Conservation (phyloP, 2,888 invertebrate species). For the Melieria crassipennis region DNA sequence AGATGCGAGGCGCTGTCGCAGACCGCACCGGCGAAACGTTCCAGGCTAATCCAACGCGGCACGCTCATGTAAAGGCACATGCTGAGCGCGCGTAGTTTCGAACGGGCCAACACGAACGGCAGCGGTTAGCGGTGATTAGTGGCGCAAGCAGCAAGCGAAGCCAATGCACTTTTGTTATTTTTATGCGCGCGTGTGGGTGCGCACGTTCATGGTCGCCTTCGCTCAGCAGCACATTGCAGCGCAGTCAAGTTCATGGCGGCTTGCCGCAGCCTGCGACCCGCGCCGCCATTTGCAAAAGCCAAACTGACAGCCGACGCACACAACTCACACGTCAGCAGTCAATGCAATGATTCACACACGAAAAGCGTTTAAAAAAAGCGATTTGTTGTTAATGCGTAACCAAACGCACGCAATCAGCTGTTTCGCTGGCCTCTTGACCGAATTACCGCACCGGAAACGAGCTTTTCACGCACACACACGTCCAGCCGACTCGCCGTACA, state of each 20-base stretch:
- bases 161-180: no score
- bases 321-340: no score
- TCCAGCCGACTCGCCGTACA: no score
- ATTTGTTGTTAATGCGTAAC: no score
- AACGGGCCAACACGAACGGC: not conserved
- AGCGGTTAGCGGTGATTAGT: not conserved
- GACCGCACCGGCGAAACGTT: slow-evolving; percentile 47
- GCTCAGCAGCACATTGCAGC: not conserved
- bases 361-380: not conserved
- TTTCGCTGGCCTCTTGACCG: no score
- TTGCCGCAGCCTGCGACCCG: not conserved
- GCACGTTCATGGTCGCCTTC: no score
- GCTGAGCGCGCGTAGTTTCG: slow-evolving; percentile 30
- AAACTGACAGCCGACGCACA: no score
- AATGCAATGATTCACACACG: not conserved
- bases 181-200: no score
- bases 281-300: not conserved
- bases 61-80: slow-evolving; percentile 51
- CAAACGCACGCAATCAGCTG: no score
- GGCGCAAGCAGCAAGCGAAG: not conserved
- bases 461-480: no score
- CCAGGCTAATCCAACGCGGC: slow-evolving; percentile 50
- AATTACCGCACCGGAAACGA: no score
- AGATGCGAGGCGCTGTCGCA: slow-evolving; percentile 45
- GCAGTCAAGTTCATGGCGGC: slow-evolving; percentile 3